These are phyloP conservation scores for Psettodes erumei DNA, from an alignment of 2,113 vertebrate species.

Conservation along the genomic window DNA sequence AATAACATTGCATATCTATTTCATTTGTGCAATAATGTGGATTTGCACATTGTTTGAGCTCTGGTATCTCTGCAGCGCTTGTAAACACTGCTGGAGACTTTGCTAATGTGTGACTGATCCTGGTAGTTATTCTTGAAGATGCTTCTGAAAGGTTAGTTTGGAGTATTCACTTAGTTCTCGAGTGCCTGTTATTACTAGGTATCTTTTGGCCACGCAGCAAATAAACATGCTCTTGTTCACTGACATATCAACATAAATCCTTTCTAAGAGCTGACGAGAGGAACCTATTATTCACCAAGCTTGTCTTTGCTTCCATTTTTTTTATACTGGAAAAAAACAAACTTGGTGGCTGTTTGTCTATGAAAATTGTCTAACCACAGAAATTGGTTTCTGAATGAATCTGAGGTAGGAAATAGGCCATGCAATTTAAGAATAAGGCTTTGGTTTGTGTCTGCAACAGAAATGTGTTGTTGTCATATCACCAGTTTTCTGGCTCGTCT, in stretches of 20 bases:
- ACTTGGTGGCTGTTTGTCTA: not conserved
- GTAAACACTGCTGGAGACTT: not conserved
- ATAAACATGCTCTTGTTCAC: slow-evolving; percentile 7
- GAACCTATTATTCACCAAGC: slow-evolving; percentile 4
- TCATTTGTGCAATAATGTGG: not conserved
- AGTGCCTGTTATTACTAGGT: not conserved
- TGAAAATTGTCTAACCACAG: not conserved
- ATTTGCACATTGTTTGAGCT: not conserved
- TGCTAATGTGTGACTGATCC: not conserved
- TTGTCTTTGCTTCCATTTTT: not conserved
- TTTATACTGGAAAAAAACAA: not conserved
- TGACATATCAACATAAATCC: not conserved
- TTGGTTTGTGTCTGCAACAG: not conserved
- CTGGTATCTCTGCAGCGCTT: not conserved
- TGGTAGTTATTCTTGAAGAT: not conserved
- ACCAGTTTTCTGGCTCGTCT: not conserved
- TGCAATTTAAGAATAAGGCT: not conserved
- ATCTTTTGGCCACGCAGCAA: no score
- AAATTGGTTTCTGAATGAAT: not conserved
- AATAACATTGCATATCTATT: not conserved
- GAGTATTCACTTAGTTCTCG: slow-evolving; percentile 12
- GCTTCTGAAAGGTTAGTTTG: not conserved
- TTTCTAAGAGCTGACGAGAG: slow-evolving; percentile 7
- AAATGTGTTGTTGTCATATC: not conserved
- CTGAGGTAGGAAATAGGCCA: not conserved